Percentiles rank a stretch among this genome's conserved stretches.
phyloP scores from a whole-genome alignment of 2,797 vertebrate species.

The Manis crassicaudata region DNA sequence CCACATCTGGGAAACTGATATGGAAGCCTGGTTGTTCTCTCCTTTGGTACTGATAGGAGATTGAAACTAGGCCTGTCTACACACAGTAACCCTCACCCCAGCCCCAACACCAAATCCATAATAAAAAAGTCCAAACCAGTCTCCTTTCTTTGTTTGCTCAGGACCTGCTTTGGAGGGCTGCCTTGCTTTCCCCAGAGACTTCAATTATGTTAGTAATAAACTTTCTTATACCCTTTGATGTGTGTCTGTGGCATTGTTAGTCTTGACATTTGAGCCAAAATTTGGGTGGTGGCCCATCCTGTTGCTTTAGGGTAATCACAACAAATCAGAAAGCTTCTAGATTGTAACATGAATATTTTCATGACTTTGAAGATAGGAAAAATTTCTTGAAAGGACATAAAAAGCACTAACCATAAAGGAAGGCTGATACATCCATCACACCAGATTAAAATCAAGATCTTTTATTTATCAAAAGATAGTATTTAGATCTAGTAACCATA shows the following conservation, averaged over 20 bases:
- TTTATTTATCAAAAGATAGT: slow-evolving; percentile 21
- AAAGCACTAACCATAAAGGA: background rate
- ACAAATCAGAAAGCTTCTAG: background rate
- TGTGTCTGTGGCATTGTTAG: background rate
- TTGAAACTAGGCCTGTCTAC: background rate
- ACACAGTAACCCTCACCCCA: background rate
- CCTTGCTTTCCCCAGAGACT: background rate
- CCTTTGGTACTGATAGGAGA: background rate
- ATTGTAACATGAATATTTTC: background rate
- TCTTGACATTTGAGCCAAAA: background rate
- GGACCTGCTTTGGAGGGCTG: background rate
- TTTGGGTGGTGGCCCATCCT: background rate
- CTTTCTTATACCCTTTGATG: background rate
- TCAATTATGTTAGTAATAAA: background rate
- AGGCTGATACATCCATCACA: background rate
- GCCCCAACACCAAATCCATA: background rate
- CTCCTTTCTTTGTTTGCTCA: background rate
- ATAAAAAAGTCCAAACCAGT: background rate
- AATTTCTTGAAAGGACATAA: background rate
- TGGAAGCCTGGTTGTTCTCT: background rate
- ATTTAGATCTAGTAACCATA: too few relatives aligned
- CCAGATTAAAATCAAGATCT: background rate
- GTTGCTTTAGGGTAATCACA: background rate
- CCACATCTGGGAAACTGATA: background rate
- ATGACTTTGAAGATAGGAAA: background rate